Conservation (phyloP, 1,140 invertebrate species). For the Dreissena rostriformis region DNA sequence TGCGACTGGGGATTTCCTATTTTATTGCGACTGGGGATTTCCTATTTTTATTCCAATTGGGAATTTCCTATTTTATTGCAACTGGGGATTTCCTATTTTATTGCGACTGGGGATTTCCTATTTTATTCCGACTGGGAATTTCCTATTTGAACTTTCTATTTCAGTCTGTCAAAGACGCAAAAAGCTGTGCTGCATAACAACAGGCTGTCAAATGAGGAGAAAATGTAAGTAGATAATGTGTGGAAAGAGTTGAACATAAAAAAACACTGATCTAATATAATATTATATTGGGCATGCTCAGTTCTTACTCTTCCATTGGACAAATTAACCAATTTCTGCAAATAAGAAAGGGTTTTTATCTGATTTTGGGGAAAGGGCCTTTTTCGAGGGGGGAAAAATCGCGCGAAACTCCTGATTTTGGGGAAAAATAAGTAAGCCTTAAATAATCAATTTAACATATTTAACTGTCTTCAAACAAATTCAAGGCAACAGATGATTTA, state of each 20-base stretch:
- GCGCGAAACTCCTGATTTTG: too few relatives aligned
- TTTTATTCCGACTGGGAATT: not conserved
- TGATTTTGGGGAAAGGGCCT: too few relatives aligned
- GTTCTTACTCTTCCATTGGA: too few relatives aligned
- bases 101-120: not conserved
- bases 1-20: not conserved
- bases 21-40: not conserved
- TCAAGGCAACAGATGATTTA: too few relatives aligned
- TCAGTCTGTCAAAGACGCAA: conserved; percentile 28
- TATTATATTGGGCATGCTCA: too few relatives aligned
- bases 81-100: not conserved
- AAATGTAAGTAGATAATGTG: conserved; percentile 25
- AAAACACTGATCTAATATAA: not conserved
- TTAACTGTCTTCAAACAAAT: too few relatives aligned
- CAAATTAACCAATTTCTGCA: too few relatives aligned
- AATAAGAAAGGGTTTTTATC: too few relatives aligned
- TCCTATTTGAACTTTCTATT: conserved; percentile 5
- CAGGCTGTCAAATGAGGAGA: conserved; percentile 22
- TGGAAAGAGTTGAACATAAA: not conserved
- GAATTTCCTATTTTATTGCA: too few relatives aligned
- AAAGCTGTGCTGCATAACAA: conserved; percentile 30
- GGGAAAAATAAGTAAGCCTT: too few relatives aligned
- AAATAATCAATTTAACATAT: too few relatives aligned
- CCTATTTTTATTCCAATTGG: not conserved
- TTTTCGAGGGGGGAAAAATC: too few relatives aligned